Conservation (phyloP, 2,888 invertebrate species). For the Drosophila gaucha region DNA sequence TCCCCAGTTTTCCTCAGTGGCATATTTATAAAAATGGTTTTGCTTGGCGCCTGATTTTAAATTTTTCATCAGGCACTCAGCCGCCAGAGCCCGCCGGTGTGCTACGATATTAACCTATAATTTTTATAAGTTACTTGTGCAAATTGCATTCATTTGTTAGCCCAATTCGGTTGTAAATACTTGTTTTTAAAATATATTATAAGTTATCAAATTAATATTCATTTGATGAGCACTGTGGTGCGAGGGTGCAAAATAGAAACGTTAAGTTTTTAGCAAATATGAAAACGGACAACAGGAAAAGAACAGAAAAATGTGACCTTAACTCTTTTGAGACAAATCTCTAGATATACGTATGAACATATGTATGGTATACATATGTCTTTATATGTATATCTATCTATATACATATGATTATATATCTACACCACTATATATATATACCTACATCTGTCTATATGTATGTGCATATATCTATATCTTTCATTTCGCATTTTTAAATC, state of each 20-base stretch:
- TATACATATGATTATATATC: too few species aligned
- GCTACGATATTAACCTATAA: constrained; percentile 26
- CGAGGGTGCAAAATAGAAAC: neutral
- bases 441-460: too few species aligned
- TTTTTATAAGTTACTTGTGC: constrained; percentile 39
- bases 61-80: constrained; percentile 69
- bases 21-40: constrained; percentile 69
- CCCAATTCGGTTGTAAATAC: constrained; percentile 11
- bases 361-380: too few species aligned
- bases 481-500: too few species aligned
- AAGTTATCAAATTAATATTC: constrained; percentile 36
- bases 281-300: too few species aligned
- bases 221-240: constrained; percentile 21
- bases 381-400: too few species aligned
- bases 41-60: constrained; percentile 45
- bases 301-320: too few species aligned
- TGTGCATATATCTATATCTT: too few species aligned
- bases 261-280: too few species aligned
- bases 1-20: constrained; percentile 29
- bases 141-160: constrained; percentile 61
- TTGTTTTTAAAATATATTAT: constrained; percentile 1
- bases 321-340: too few species aligned
- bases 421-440: too few species aligned
- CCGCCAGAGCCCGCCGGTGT: neutral
- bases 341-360: too few species aligned